phyloP scores from a whole-genome alignment of 2,113 vertebrate species.

The Rattus norvegicus region DNA sequence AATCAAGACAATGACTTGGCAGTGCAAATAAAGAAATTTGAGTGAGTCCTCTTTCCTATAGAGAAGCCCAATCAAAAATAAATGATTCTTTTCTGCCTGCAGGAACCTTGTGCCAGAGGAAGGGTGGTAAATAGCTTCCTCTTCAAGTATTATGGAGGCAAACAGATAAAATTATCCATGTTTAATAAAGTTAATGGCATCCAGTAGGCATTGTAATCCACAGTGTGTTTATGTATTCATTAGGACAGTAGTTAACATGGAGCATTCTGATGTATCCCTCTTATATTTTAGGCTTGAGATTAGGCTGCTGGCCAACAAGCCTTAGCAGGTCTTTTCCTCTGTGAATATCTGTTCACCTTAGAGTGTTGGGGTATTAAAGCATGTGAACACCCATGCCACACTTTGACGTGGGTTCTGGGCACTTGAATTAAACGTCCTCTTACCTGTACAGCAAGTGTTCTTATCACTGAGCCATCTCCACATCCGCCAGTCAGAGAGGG shows the following conservation, averaged over 20 bases:
- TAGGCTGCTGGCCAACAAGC: background rate
- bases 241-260: background rate
- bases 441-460: background rate
- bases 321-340: background rate
- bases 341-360: background rate
- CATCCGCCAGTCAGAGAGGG: background rate
- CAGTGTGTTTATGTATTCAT: background rate
- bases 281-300: no score
- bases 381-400: background rate
- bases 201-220: background rate
- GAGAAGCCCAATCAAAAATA: background rate
- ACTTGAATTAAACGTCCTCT: background rate
- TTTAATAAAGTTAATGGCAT: background rate
- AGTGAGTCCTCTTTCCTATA: background rate
- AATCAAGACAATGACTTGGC: background rate
- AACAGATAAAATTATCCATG: background rate
- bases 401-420: background rate
- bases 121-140: background rate
- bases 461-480: background rate
- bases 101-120: background rate
- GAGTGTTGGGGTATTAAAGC: background rate
- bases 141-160: background rate
- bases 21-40: no score
- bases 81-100: background rate
- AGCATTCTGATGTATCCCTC: background rate